Percentiles rank a stretch among this genome's conserved stretches.
These are phyloP conservation scores for Hylomyscus alleni DNA, from an alignment of 2,797 vertebrate species.

Conservation along the genomic window DNA sequence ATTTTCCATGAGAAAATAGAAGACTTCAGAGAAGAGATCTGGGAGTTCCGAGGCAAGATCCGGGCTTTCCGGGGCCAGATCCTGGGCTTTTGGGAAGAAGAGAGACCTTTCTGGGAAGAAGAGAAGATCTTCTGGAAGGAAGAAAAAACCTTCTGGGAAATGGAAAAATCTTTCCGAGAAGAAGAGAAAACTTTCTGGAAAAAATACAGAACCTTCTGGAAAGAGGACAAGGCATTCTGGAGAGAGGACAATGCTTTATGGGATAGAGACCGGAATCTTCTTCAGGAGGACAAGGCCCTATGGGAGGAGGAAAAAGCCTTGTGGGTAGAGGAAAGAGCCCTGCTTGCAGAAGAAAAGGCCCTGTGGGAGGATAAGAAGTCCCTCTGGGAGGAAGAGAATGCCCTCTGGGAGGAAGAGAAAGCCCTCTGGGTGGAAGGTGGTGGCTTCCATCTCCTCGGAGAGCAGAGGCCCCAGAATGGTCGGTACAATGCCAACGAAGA, in stretches of 20 bases:
- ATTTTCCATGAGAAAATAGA: conserved; percentile 80
- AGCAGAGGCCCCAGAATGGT: neutral
- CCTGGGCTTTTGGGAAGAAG: conserved; percentile 78
- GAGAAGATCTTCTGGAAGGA: conserved; percentile 82
- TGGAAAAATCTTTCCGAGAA: conserved; percentile 76
- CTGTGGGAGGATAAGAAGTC: conserved; percentile 76
- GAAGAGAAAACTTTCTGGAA: conserved; percentile 83
- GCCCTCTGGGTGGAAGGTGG: conserved; percentile 59
- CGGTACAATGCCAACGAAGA: neutral
- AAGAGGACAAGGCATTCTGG: conserved; percentile 83
- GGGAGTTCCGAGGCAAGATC: conserved; percentile 73
- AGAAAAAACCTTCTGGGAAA: conserved; percentile 83
- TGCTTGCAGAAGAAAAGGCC: conserved; percentile 79
- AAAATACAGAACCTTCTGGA: conserved; percentile 82
- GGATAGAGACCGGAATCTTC: conserved; percentile 75
- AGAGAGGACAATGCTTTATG: conserved; percentile 81
- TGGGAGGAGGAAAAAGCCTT: conserved; percentile 84
- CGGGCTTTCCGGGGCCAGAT: conserved; percentile 70
- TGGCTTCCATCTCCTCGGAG: neutral
- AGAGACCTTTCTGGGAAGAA: conserved; percentile 81
- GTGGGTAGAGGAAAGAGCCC: conserved; percentile 70
- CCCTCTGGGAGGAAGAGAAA: conserved; percentile 75
- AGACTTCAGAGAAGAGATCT: conserved; percentile 74
- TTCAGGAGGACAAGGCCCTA: conserved; percentile 77
- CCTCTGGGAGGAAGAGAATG: conserved; percentile 73